Percentiles rank a stretch among this genome's conserved stretches.
Evolutionary conservation across 2,888 invertebrate species (phyloP).

Genomic region (Himalopsyche japonica): DNA sequence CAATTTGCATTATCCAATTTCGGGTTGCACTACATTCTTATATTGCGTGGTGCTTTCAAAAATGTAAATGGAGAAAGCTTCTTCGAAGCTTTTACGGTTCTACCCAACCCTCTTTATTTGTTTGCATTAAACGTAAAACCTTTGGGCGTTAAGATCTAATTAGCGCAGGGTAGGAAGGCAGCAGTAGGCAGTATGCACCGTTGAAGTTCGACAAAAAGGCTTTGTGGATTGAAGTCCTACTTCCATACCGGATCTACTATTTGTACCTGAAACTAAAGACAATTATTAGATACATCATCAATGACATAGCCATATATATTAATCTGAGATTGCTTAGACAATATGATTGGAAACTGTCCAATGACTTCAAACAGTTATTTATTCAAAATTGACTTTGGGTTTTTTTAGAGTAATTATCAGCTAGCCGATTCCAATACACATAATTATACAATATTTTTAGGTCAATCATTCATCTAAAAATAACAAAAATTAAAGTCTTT

Average conservation of each 20-base stretch:
- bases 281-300: not conserved
- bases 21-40: not conserved
- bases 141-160: conserved; percentile 29
- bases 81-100: not conserved
- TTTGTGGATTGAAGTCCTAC: not conserved
- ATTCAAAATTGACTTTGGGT: no score
- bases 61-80: not conserved
- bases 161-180: conserved; percentile 4
- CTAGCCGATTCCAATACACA: no score
- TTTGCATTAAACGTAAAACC: conserved; percentile 30
- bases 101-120: conserved; percentile 20
- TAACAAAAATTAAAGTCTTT: no score
- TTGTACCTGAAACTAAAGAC: not conserved
- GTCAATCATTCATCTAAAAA: no score
- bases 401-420: no score
- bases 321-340: no score
- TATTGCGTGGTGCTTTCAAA: not conserved
- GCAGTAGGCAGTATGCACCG: not conserved
- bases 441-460: no score
- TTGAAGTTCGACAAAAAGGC: not conserved
- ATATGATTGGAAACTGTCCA: no score
- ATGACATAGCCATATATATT: no score
- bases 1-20: not conserved
- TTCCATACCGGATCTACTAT: not conserved
- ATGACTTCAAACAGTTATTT: no score